These are phyloP conservation scores for Trachymyrmex cornetzi DNA, from an alignment of 1,140 invertebrate genomes.

Conservation along the genomic window DNA sequence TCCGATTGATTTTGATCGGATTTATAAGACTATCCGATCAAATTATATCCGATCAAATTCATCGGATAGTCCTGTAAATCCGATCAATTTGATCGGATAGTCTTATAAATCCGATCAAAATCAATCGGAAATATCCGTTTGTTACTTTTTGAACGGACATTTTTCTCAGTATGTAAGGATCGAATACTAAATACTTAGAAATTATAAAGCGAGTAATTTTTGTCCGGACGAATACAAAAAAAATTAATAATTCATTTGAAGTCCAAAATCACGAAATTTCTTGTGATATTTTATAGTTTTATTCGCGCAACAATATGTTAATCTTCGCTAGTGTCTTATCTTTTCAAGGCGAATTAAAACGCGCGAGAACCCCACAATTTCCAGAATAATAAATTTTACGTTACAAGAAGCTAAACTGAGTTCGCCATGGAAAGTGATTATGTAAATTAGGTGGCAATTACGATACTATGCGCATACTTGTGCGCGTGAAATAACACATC, in stretches of 20 bases:
- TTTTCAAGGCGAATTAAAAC: not conserved
- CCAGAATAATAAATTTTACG: not conserved
- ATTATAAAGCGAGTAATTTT: not conserved
- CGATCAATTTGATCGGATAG: too few relatives aligned
- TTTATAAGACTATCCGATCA: too few relatives aligned
- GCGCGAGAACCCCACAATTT: not conserved
- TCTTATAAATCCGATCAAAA: too few relatives aligned
- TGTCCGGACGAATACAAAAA: not conserved
- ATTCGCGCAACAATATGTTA: not conserved
- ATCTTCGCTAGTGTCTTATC: not conserved
- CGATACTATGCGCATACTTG: slow-evolving; percentile 8
- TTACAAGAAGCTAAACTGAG: not conserved
- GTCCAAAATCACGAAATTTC: not conserved
- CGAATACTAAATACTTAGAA: not conserved
- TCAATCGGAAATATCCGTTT: too few relatives aligned
- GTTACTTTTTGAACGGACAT: too few relatives aligned
- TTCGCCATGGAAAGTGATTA: slow-evolving; percentile 1
- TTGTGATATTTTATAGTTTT: not conserved
- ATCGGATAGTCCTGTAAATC: too few relatives aligned
- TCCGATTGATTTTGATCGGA: too few relatives aligned
- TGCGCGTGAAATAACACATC: not conserved
- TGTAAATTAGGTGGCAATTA: slow-evolving; percentile 37
- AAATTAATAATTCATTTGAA: not conserved
- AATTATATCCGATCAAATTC: too few relatives aligned
- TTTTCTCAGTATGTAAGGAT: too few relatives aligned